Evolutionary conservation across 92 coral and sea anemone species (phyloP), one percentile per base, ranked within the genome.

Genomic region (Paramuricea clavata): DNA sequence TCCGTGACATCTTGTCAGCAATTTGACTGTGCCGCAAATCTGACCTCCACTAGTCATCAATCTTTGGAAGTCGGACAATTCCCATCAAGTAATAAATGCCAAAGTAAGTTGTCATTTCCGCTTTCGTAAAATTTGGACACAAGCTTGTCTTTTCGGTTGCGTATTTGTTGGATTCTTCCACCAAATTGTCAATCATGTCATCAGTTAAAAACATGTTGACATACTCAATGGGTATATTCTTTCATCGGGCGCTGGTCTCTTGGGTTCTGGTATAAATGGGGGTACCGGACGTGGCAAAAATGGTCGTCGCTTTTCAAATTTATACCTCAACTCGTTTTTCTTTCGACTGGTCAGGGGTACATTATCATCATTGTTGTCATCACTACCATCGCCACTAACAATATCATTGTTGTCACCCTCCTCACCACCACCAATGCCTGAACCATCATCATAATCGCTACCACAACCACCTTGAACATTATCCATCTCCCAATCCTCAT

Each of bases 1-100:
- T 47, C 0, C 0, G 62, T 3, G 81, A 75, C 81, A 75, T 75
- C 36, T 22, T 21, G 62, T 75, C 81, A 25, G 81, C 81, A 75
- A 75, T 32, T n/a, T 0, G 81, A 4, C 62, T 64, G 25, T 75
- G 47, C 2, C 34, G 81, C n/a, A 75, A 26, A 42, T 27, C 62
- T 34, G 61, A 42, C 22, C 41, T 47, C 81, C n/a, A n/a, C 81
- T n/a, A 35, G 81, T 5, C 47, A 7, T 49, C 39, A 0, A 23
- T 47, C 81, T 42, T 27, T 64, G 64, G 64, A 50, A n/a, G n/a
- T n/a, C n/a, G n/a, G n/a, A n/a, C n/a, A n/a, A n/a, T n/a, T n/a
- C n/a, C n/a, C n/a, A n/a, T 47, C 43, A 39, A 30, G 22, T 49
- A 76, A 21, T 44, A 50, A 19, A 28, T 49, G 0, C 62, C 65